Evolutionary conservation across 1,140 invertebrate species (phyloP).

Genomic region (Muscidifurax raptorellus): DNA sequence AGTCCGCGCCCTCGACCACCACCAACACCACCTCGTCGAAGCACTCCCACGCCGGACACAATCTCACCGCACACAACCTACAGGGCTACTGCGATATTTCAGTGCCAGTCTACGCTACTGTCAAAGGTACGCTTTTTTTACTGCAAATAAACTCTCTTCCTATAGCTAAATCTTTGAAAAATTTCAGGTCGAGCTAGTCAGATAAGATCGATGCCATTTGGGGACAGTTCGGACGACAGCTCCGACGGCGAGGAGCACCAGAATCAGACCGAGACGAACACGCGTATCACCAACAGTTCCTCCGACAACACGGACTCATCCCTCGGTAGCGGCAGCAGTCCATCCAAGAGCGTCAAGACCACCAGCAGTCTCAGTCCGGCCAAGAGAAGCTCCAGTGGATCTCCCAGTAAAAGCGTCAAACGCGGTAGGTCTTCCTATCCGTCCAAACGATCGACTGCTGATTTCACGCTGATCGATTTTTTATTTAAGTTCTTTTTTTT

Average conservation of each 20-base stretch:
- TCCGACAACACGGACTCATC: constrained; percentile 74
- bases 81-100: constrained; percentile 86
- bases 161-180: background rate
- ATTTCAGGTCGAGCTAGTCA: constrained; percentile 89
- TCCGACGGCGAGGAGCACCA: constrained; percentile 89
- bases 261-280: constrained; percentile 73
- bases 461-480: background rate
- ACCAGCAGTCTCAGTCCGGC: constrained; percentile 89
- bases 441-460: background rate
- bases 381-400: constrained; percentile 89
- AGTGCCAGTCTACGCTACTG: constrained; percentile 95
- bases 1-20: constrained; percentile 70
- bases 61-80: constrained; percentile 71
- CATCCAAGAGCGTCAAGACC: constrained; percentile 89
- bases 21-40: constrained; percentile 73
- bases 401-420: constrained; percentile 84
- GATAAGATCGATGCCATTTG: constrained; percentile 96
- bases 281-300: constrained; percentile 76
- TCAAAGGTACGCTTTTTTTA: constrained; percentile 84
- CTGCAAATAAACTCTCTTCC: background rate
- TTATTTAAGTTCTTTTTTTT: background rate
- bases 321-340: constrained; percentile 83
- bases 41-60: constrained; percentile 72
- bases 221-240: constrained; percentile 95
- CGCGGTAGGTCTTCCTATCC: constrained; percentile 61